Evolutionary conservation across 2,113 vertebrate species (phyloP).

Genomic region (Amphiprion ocellaris): DNA sequence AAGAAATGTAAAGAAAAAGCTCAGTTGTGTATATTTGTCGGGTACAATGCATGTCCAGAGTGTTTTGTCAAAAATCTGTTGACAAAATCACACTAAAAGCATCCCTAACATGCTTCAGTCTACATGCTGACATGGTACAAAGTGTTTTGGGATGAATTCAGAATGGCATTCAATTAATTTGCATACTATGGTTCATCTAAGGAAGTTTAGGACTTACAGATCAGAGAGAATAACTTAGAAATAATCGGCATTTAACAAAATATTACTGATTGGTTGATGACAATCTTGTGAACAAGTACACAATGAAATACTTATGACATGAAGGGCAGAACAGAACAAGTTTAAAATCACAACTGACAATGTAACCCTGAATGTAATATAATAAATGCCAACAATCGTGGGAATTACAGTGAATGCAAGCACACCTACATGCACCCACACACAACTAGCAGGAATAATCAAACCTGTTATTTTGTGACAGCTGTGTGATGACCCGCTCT

Average conservation of each 20-base stretch:
- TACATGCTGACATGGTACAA: too few species aligned
- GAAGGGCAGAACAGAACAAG: background rate
- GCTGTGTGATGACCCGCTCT: slow-evolving; percentile 19
- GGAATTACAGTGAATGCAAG: background rate
- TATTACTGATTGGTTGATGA: background rate
- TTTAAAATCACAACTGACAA: background rate
- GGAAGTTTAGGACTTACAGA: background rate
- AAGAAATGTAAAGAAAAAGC: background rate
- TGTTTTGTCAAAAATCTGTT: background rate
- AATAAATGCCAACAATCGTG: background rate
- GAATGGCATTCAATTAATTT: too few species aligned
- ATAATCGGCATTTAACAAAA: background rate
- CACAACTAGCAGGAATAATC: slow-evolving; percentile 17
- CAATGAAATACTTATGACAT: background rate
- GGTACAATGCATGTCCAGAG: background rate
- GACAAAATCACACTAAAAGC: too few species aligned
- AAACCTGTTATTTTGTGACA: background rate
- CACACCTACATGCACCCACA: background rate
- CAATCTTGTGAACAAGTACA: background rate
- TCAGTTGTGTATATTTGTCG: background rate
- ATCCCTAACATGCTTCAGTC: too few species aligned
- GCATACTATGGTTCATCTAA: too few species aligned
- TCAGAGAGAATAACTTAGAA: background rate
- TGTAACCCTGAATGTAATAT: background rate
- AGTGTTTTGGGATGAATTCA: too few species aligned